Percentiles rank a stretch among this genome's conserved stretches.
These are phyloP conservation scores for Dasyurus viverrinus DNA, from an alignment of 2,113 vertebrate genomes.

Conservation along the genomic window DNA sequence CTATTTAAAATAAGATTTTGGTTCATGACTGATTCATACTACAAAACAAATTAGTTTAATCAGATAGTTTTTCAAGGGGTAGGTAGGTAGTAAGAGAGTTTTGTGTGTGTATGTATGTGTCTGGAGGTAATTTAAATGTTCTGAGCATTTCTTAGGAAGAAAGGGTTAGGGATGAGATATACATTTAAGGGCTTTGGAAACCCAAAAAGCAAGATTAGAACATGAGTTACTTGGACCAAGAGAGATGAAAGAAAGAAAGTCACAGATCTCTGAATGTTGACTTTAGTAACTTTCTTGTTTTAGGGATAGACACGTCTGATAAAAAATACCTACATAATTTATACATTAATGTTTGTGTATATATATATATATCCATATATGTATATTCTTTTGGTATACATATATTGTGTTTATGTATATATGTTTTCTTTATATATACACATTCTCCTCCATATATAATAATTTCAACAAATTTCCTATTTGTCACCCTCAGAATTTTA, in stretches of 20 bases:
- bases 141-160: not conserved
- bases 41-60: no score
- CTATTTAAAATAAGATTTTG: no score
- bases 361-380: not conserved
- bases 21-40: no score
- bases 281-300: not conserved
- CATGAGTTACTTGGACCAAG: not conserved
- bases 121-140: not conserved
- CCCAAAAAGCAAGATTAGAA: not conserved
- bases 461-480: not conserved
- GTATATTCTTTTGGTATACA: not conserved
- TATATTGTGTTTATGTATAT: not conserved
- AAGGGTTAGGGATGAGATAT: no score
- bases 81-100: not conserved
- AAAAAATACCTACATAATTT: not conserved
- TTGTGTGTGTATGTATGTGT: not conserved
- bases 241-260: not conserved
- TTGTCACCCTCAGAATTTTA: not conserved
- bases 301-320: not conserved
- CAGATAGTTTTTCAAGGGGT: no score
- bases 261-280: not conserved
- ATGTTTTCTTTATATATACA: not conserved
- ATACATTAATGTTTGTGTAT: no score
- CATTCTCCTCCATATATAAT: not conserved
- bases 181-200: not conserved